Base-by-base conservation (phyloP, 2,888 invertebrate genomes). In the Clepsis dumicolana region DNA sequence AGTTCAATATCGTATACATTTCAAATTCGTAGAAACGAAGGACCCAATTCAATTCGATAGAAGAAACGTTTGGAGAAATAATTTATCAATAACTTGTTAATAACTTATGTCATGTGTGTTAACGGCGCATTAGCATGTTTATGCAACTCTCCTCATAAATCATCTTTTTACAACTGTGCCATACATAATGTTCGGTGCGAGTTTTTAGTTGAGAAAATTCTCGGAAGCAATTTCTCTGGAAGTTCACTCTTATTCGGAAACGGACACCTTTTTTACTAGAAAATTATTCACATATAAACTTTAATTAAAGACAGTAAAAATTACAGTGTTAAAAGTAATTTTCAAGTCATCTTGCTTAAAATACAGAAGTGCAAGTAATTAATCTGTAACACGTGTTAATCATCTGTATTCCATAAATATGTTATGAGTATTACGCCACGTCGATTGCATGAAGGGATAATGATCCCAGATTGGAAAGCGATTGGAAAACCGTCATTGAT, bases 401-500 rank as follows among this genome's bases (percentile, higher is more conserved):
- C 57, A 50, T 32, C 24, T 68, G 57, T 38, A 63, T 64, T 16
- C 10, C 10, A 59, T 64, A 38, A 63, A 64, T 64, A 53, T 52
- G 2, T 21, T 21, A 44, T 2, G 2, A 48, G 21, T 21, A 57
- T 64, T 68, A 64, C 52, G 41, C 8, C 68, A 64, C 12, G 21
- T 41, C 41, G 56, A 56, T 57, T 63, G 27, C 54, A 66, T 56
- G 32, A 60, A 38, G 65, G 62, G 65, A 69, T 64, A 57, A 56
- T 57, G 65, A 27, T 59, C 38, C 24, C 24, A 56, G 61, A 75
- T 73, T 77, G 72, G 78, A 78, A 78, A 78, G 78, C 72, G 71
- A 63, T 65, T 66, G 63, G 76, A 80, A 82, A 76, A 71, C 74
- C 73, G 73, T 77, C 74, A 79, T 77, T 75, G 74, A 77, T 79